Evolutionary conservation across 2,797 vertebrate species (phyloP), one percentile per base, ranked within the genome.

Genomic region (Ibycter americanus): DNA sequence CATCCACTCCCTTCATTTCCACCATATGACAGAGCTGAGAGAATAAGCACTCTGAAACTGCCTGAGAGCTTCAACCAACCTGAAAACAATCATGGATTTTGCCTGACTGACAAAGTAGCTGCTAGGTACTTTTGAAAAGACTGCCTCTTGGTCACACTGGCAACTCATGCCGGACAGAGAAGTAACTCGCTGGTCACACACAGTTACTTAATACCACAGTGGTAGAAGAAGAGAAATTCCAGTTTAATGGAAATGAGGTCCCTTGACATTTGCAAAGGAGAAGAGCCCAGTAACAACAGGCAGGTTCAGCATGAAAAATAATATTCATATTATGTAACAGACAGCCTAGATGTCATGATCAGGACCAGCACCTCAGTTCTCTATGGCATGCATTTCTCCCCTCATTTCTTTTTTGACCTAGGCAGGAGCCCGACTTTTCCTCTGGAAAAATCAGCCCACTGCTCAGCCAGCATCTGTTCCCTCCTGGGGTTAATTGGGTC

Each of bases 241-340:
- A 61, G 12, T 25, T 62, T 4, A 14, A 36, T 11, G 51, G 54
- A 40, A 65, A 65, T 20, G 26, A 52, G 47, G 15, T 55, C 46
- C 46, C 47, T 32, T 2, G 7, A 11, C 31, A 47, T 65, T 18
- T 77, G 42, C 32, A 34, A 76, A 67, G 51, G n/a, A 71, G 49
- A 68, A 40, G 0, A 76, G 26, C 20, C 65, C 44, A 59, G 51
- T 32, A 70, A 66, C 26, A 25, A 78, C 0, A 55, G 1, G 1
- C 0, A 29, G 27, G 38, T n/a, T 62, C 27, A 22, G 18, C 20
- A 25, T 47, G 11, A 76, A 86, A 78, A 83, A 47, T 12, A 51
- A 40, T 3, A 34, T 9, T 38, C 6, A 8, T 25, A 7, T 7
- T 13, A 15, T 3, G 6, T 8, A 65, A 63, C 29, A 47, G 25